Conservation (phyloP, 2,113 vertebrate species). For the Chaetura pelagica region DNA sequence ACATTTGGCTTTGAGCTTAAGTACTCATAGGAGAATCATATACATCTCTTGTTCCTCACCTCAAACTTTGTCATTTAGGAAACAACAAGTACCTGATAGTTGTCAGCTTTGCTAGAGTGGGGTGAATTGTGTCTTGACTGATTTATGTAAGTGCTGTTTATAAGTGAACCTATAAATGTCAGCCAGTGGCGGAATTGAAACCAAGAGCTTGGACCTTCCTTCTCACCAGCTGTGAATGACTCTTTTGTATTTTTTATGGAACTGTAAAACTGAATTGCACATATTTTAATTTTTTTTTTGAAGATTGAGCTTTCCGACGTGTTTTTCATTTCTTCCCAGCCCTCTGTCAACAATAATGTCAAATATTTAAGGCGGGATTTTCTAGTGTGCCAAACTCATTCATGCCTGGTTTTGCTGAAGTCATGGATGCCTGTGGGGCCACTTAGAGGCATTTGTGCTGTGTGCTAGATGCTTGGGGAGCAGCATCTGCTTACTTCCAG, state of each 20-base stretch:
- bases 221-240: neutral
- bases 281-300: neutral
- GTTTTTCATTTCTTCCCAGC: neutral
- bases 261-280: neutral
- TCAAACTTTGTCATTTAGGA: neutral
- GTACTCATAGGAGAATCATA: neutral
- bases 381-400: neutral
- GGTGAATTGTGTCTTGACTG: neutral
- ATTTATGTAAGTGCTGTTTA: constrained; percentile 5
- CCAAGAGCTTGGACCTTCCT: constrained; percentile 16
- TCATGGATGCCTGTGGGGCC: neutral
- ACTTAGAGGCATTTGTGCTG: neutral
- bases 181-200: neutral
- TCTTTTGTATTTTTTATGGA: constrained; percentile 8
- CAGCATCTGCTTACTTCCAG: neutral
- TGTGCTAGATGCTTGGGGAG: neutral
- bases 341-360: neutral
- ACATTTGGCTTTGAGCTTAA: neutral
- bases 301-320: neutral
- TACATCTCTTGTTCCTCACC: neutral
- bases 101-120: neutral
- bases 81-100: neutral
- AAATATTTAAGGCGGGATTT: neutral
- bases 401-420: neutral
- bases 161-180: constrained; percentile 16